A percentile compares a stretch with the other conserved stretches of the same genome.
Evolutionary conservation across 2,888 invertebrate species (phyloP).

Genomic region (Hypercompe scribonia): DNA sequence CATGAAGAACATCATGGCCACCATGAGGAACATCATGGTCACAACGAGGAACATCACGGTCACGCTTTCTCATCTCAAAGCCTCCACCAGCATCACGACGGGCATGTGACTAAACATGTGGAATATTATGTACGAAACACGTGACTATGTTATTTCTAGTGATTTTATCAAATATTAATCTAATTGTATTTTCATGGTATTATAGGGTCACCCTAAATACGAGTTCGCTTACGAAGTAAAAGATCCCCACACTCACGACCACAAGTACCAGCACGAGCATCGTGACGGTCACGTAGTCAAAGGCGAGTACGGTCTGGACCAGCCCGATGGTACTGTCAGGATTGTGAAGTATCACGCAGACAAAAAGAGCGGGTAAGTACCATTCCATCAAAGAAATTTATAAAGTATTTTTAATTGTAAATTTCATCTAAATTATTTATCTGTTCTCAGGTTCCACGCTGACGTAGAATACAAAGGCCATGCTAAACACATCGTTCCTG

Average conservation of each 20-base stretch:
- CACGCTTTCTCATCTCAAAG: slow-evolving; percentile 63
- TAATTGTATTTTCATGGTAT: not conserved
- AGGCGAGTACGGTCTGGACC: slow-evolving; percentile 40
- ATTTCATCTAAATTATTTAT: too few relatives aligned
- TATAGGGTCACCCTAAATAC: slow-evolving; percentile 62
- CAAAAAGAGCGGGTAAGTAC: slow-evolving; percentile 37
- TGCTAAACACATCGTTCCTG: slow-evolving; percentile 20
- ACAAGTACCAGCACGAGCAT: slow-evolving; percentile 77
- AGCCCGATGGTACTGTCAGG: slow-evolving; percentile 46
- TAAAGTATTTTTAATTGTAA: slow-evolving; percentile 11
- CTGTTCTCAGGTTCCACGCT: slow-evolving; percentile 49
- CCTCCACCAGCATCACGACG: slow-evolving; percentile 61
- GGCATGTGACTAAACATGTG: slow-evolving; percentile 47
- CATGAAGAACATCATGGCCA: too few relatives aligned
- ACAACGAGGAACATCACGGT: slow-evolving; percentile 29
- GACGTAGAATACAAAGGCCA: slow-evolving; percentile 48
- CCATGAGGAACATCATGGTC: not conserved
- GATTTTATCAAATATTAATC: not conserved
- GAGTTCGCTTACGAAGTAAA: slow-evolving; percentile 78
- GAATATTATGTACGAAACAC: slow-evolving; percentile 56
- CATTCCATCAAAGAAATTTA: not conserved
- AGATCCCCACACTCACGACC: slow-evolving; percentile 80
- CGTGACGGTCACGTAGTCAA: slow-evolving; percentile 51
- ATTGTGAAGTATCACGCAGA: slow-evolving; percentile 46
- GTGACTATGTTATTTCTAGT: not conserved